Base-by-base conservation (phyloP, 2,113 vertebrate genomes). In the Thryonomys swinderianus region DNA sequence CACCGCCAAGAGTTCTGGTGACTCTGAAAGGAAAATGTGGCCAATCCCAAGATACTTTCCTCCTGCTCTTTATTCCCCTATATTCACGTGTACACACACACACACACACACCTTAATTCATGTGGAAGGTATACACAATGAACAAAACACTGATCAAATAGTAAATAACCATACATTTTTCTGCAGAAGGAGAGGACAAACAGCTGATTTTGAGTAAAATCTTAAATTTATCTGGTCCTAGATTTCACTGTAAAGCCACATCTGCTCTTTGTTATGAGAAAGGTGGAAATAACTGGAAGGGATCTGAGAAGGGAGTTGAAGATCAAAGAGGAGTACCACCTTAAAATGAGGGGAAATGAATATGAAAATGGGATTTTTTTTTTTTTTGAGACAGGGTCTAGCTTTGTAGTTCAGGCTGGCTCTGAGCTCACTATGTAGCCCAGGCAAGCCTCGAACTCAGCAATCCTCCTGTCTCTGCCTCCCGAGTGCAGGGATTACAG, bases 241-340 rank as follows among this genome's bases (percentile, higher is more conserved):
- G 17, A 37, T 12, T n/a, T 90, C 48, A 62, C 23, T n/a, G 17
- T 73, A 74, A 90, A 79, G 84, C 66, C 9, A 64, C 34, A 4
- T 92, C 40, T 42, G 34, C 17, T 61, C 25, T 34, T 90, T 95
- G 90, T 80, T 64, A 80, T 84, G 53, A 73, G 42, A 86, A 91
- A 88, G 20, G 1, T 57, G 7, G 66, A 95, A 85, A 1, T 2
- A 82, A 1, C 17, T 88, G 10, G 21, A 92, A 80, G 13, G 13
- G 8, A 88, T 30, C 8, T n/a, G 5, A 80, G 23, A 76, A 23
- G 9, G 40, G 59, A 79, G 9, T 21, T 88, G 21, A 57, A 79
- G 37, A 86, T 3, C 64, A 96, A 78, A 90, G 85, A 92, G 2
- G 61, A 73, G 18, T 17, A 83, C 21, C 90, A 8, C 12, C 59